These are phyloP conservation scores for Cyphomyrus plagiostoma DNA, from an alignment of 2,113 vertebrate genomes.

Conservation along the genomic window DNA sequence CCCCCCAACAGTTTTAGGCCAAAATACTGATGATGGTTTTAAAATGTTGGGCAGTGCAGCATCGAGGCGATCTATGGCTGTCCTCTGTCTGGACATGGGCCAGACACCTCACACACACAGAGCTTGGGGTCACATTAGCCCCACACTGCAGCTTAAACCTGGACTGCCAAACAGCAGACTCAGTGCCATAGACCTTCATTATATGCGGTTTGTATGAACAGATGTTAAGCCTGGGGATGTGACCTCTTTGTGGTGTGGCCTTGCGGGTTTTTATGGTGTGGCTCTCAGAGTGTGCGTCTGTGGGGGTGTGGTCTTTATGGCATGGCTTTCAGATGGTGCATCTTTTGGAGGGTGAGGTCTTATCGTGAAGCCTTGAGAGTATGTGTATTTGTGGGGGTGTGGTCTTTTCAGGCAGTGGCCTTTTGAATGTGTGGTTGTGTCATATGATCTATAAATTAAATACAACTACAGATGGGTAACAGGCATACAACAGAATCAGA, in stretches of 20 bases:
- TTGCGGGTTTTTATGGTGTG: background rate
- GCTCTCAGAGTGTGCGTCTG: background rate
- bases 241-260: background rate
- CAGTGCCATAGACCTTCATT: background rate
- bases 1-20: background rate
- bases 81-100: conserved; percentile 21
- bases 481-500: background rate
- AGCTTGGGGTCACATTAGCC: background rate
- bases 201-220: background rate
- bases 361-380: background rate
- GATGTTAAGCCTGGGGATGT: background rate
- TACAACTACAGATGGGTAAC: background rate
- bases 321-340: background rate
- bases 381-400: background rate
- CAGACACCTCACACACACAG: conserved; percentile 28
- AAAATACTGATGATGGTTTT: background rate
- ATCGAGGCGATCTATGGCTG: background rate
- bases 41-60: background rate
- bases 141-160: background rate
- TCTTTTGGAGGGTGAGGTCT: background rate
- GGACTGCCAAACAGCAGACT: background rate
- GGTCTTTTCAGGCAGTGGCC: background rate
- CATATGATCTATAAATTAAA: background rate
- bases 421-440: background rate
- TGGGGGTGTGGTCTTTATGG: background rate